Conservation (phyloP, 2,888 invertebrate genomes). For the Leptinotarsa tumamoca region DNA sequence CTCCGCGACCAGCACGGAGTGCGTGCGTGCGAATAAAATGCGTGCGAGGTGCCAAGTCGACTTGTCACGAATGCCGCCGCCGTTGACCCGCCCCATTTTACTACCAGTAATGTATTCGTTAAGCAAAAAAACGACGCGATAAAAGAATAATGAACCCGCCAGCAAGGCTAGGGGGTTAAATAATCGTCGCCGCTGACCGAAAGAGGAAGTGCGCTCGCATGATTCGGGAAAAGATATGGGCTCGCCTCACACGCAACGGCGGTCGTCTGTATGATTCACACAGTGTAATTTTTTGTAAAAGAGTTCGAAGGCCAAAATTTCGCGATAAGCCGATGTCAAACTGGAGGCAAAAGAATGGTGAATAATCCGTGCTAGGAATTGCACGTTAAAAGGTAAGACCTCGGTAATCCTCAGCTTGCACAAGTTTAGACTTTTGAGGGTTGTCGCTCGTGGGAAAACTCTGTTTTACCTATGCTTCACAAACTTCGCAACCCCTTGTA, state of each 20-base stretch:
- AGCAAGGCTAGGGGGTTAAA: conserved; percentile 29
- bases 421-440: too few species aligned
- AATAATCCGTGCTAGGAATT: too few species aligned
- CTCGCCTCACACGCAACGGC: background rate
- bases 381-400: too few species aligned
- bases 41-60: conserved; percentile 37
- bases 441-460: too few species aligned
- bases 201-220: conserved; percentile 19
- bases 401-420: too few species aligned
- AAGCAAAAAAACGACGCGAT: conserved; percentile 24
- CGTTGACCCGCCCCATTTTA: conserved; percentile 26
- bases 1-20: background rate
- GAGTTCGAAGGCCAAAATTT: background rate
- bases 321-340: too few species aligned
- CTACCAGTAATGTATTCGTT: conserved; percentile 34
- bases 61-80: conserved; percentile 33
- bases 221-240: conserved; percentile 16
- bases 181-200: conserved; percentile 8
- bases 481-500: too few species aligned
- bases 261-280: background rate
- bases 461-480: too few species aligned
- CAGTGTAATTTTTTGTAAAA: background rate
- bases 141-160: conserved; percentile 32
- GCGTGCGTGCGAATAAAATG: conserved; percentile 34
- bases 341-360: too few species aligned